These are phyloP conservation scores for Amphipyra berbera DNA, from an alignment of 2,888 invertebrate genomes.

Conservation along the genomic window DNA sequence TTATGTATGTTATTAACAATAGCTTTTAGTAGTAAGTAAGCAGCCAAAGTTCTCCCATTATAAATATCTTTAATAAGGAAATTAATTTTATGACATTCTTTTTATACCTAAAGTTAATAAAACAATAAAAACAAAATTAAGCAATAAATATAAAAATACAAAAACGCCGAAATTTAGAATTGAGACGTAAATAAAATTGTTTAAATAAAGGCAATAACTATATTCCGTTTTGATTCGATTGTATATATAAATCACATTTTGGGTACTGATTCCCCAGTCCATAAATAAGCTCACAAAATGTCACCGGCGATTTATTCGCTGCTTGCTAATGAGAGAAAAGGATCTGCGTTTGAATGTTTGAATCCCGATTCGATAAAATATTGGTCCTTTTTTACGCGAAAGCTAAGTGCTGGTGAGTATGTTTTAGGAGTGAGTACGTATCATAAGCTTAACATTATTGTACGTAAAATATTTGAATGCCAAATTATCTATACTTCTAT, in stretches of 20 bases:
- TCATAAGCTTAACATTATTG: neutral
- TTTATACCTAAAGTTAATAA: neutral
- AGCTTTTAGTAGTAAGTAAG: too few species aligned
- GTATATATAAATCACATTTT: slow-evolving; percentile 50
- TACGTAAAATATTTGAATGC: too few species aligned
- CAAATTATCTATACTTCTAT: too few species aligned
- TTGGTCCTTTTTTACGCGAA: slow-evolving; percentile 31
- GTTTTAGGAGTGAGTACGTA: neutral
- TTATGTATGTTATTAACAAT: too few species aligned
- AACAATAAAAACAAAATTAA: slow-evolving; percentile 11
- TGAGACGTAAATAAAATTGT: slow-evolving; percentile 36
- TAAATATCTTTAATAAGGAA: neutral
- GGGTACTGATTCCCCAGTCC: slow-evolving; percentile 13
- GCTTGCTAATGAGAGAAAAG: slow-evolving; percentile 60
- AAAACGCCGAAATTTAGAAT: slow-evolving; percentile 17
- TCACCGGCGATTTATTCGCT: slow-evolving; percentile 60
- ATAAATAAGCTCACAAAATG: slow-evolving; percentile 61
- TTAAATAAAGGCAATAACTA: slow-evolving; percentile 33
- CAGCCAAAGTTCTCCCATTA: too few species aligned
- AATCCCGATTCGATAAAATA: slow-evolving; percentile 28
- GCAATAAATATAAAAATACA: slow-evolving; percentile 8
- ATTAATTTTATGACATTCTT: neutral
- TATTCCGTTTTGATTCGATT: slow-evolving; percentile 25
- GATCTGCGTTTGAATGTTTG: slow-evolving; percentile 41
- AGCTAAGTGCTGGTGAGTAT: slow-evolving; percentile 20